Base-by-base conservation (phyloP, 2,113 vertebrate species). In the Petroica traversi region DNA sequence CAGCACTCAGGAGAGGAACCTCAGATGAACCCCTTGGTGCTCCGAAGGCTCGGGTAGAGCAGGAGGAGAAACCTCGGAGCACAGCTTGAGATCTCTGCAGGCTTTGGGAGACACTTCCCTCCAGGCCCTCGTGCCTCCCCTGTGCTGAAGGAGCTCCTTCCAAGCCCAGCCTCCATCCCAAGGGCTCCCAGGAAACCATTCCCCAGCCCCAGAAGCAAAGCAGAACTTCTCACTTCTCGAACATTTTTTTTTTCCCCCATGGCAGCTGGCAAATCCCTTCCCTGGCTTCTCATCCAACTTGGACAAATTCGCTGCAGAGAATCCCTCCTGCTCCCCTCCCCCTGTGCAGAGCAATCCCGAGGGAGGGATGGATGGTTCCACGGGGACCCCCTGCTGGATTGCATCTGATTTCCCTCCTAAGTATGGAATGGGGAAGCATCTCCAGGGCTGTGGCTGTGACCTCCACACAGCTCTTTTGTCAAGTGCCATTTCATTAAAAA, bases 401-500 rank as follows among this genome's bases (percentile, higher is more conserved):
- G 90, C 92, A 95, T 95, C 96, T 94, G 92, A 95, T 95, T 95
- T 84, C 76, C 79, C 92, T 96, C 95, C 83, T 80, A 72, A 89
- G 95, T 81, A 90, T 78, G 94, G 91, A 75, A 82, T 62, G 86
- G 89, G 88, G 94, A 93, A 94, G 87, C 84, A 85, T 95, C 90
- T 88, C 38, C 17, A 62, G 92, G 95, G 93, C 85, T 79, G 11
- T 1, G 74, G 71, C 89, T 51, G 87, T 88, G 92, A 96, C 97
- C 97, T 92, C 93, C 83, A 73, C 5, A 93, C 85, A 62, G 94
- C 96, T 96, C 76, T 84, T 88, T 94, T 91, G 92, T 93, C 73
- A 66, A 43, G 85, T 92, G 92, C 91, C 97, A 92, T 97, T 96
- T 96, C 66, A 96, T 92, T 97, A 97, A 95, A 97, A 97, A 97